Evolutionary conservation across 2,113 vertebrate genomes (phyloP).

Genomic region (Takifugu bimaculatus): DNA sequence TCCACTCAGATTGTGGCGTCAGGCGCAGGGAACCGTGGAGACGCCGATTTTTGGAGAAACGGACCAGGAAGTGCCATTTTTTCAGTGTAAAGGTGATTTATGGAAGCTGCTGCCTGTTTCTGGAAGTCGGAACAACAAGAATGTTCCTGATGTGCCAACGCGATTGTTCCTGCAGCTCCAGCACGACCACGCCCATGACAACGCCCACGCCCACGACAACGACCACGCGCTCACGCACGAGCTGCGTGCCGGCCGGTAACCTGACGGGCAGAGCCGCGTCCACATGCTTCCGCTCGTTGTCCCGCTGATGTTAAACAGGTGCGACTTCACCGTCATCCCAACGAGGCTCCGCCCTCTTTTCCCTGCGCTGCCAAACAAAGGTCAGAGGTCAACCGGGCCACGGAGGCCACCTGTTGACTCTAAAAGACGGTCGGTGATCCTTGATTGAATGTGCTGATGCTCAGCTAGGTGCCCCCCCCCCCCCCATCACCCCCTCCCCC

Average conservation of each 20-base stretch:
- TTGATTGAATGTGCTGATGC: too few species aligned
- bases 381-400: not conserved
- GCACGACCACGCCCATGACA: slow-evolving; percentile 14
- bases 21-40: too few species aligned
- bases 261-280: slow-evolving; percentile 51
- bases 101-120: too few species aligned
- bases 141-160: not conserved
- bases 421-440: not conserved
- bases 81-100: too few species aligned
- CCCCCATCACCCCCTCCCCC: too few species aligned
- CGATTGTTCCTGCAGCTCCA: not conserved
- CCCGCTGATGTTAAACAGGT: slow-evolving; percentile 66
- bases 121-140: too few species aligned
- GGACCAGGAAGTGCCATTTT: too few species aligned
- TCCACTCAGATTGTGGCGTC: too few species aligned
- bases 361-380: not conserved
- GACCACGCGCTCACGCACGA: not conserved
- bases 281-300: slow-evolving; percentile 61
- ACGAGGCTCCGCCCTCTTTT: slow-evolving; percentile 21
- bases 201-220: slow-evolving; percentile 5
- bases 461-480: too few species aligned
- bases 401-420: too few species aligned
- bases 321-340: slow-evolving; percentile 58
- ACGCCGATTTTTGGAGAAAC: too few species aligned
- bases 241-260: slow-evolving; percentile 51